phyloP scores from a whole-genome alignment of 2,113 vertebrate species.

The Sarotherodon lohbergeri region DNA sequence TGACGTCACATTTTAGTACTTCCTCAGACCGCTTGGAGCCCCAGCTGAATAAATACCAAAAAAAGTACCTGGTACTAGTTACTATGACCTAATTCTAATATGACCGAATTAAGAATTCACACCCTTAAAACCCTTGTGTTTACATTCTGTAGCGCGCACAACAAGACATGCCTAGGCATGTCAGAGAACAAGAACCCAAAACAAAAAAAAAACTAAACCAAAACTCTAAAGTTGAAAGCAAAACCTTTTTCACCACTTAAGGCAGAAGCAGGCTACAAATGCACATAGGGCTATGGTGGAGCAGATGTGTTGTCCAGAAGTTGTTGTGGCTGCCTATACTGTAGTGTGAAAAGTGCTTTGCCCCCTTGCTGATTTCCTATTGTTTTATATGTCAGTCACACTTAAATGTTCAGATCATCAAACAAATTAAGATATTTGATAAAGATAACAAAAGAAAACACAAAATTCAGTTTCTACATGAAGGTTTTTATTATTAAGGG shows the following conservation, averaged over 20 bases:
- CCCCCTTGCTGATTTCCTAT: background rate
- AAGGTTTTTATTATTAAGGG: background rate
- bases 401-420: background rate
- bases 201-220: background rate
- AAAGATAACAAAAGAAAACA: background rate
- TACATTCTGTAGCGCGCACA: background rate
- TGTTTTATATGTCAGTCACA: background rate
- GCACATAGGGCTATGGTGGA: background rate
- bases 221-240: background rate
- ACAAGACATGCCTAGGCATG: background rate
- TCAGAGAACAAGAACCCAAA: background rate
- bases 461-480: background rate
- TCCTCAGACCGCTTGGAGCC: background rate
- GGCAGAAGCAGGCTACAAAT: background rate
- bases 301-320: background rate
- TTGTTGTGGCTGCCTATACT: background rate
- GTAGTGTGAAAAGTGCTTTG: background rate
- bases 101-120: background rate
- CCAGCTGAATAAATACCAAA: background rate
- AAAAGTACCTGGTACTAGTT: background rate
- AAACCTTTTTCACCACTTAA: background rate
- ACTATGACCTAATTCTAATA: background rate
- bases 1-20: background rate
- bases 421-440: background rate
- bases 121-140: background rate